Conservation (phyloP, 2,888 invertebrate genomes). For the Heliconius ismenius region DNA sequence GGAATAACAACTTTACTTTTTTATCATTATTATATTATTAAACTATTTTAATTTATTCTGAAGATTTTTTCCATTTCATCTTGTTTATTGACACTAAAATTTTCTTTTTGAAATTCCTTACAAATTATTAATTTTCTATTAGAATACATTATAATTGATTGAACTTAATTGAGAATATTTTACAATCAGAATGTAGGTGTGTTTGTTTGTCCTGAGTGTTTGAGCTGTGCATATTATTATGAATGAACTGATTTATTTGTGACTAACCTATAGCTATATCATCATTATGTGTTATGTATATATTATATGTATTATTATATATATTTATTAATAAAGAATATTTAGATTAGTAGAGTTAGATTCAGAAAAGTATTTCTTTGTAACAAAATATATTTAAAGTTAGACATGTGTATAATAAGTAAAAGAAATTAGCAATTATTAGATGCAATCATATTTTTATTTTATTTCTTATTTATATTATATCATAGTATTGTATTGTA, state of each 20-base stretch:
- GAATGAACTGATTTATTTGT: constrained; percentile 4
- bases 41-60: not conserved
- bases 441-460: not conserved
- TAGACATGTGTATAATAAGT: not conserved
- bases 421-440: not conserved
- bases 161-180: not conserved
- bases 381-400: not conserved
- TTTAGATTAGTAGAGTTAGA: constrained; percentile 1
- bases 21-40: not conserved
- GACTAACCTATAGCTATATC: not conserved
- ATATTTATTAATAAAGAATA: not conserved
- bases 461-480: not conserved
- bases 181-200: not conserved
- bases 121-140: not conserved
- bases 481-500: constrained; percentile 11
- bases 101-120: constrained; percentile 11
- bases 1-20: constrained; percentile 2
- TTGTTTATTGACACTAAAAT: not conserved
- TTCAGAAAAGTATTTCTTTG: not conserved
- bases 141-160: constrained; percentile 4
- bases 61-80: not conserved
- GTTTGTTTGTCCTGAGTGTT: constrained; percentile 11
- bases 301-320: constrained; percentile 10
- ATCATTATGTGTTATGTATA: not conserved
- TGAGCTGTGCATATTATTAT: constrained; percentile 1